phyloP scores from a whole-genome alignment of 2,888 invertebrate genomes.

The Idaea straminata region DNA sequence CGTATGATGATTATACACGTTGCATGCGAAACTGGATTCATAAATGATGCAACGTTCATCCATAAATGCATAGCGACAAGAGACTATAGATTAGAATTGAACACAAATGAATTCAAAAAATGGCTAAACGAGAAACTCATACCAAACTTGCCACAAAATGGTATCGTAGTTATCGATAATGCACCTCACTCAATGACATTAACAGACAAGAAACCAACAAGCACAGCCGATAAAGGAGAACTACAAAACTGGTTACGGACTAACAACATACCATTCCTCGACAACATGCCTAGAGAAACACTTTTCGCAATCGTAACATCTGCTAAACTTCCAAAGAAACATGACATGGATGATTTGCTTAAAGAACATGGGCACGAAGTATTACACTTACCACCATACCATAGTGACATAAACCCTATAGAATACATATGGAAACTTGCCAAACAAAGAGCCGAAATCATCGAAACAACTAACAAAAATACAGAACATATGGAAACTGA shows the following conservation, averaged over 20 bases:
- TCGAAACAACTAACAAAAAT: neutral
- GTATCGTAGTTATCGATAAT: constrained; percentile 27
- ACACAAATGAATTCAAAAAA: constrained; percentile 25
- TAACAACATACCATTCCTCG: constrained; percentile 21
- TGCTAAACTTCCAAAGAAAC: neutral
- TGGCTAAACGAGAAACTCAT: constrained; percentile 29
- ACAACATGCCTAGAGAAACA: constrained; percentile 13
- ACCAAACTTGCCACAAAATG: constrained; percentile 29
- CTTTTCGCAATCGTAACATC: neutral
- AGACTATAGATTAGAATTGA: constrained; percentile 28
- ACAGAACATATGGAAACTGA: neutral
- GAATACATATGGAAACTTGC: constrained; percentile 11
- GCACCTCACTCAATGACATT: constrained; percentile 26
- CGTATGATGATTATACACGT: constrained; percentile 28
- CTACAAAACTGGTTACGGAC: constrained; percentile 27
- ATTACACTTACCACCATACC: constrained; percentile 14
- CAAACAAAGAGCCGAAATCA: constrained; percentile 9
- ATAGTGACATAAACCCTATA: constrained; percentile 12
- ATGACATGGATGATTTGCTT: constrained; percentile 6
- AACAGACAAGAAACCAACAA: constrained; percentile 13
- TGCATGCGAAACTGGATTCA: constrained; percentile 26
- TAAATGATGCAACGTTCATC: constrained; percentile 22
- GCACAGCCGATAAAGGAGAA: constrained; percentile 10
- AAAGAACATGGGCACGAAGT: constrained; percentile 12
- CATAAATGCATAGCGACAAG: constrained; percentile 26